phyloP scores from a whole-genome alignment of 2,113 vertebrate genomes.

The Elaphurus davidianus region DNA sequence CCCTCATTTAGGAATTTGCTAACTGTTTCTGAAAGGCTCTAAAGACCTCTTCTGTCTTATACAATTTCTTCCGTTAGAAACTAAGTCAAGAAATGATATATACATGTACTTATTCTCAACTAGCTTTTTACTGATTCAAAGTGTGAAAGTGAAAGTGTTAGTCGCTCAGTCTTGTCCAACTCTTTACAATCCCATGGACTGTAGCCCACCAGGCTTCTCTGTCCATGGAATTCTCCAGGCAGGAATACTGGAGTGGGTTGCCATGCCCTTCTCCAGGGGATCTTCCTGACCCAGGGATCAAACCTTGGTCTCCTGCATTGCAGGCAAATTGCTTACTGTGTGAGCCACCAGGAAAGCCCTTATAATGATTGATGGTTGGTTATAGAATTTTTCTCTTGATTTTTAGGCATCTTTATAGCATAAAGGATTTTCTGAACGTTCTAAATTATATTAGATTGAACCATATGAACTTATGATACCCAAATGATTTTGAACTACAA shows the following conservation, averaged over 20 bases:
- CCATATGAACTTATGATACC: not conserved
- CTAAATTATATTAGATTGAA: not conserved
- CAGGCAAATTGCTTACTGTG: not conserved
- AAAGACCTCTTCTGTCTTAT: not conserved
- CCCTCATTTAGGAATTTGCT: constrained; percentile 1
- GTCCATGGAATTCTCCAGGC: not conserved
- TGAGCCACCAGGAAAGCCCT: not conserved
- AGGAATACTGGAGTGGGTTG: not conserved
- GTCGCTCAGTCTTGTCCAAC: not conserved
- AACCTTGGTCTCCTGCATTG: not conserved
- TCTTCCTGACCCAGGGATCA: not conserved
- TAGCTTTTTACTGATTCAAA: not conserved
- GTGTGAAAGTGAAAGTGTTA: not conserved
- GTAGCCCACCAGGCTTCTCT: not conserved
- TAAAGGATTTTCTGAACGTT: not conserved
- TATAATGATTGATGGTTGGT: constrained; percentile 2
- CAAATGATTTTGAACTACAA: not conserved
- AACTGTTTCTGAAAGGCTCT: not conserved
- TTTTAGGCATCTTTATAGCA: not conserved
- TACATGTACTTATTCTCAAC: not conserved
- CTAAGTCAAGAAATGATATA: not conserved
- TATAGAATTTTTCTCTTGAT: not conserved
- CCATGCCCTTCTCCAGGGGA: not conserved
- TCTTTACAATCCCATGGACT: not conserved
- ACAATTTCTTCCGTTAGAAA: not conserved